A percentile compares a stretch with the other conserved stretches of the same genome.
Evolutionary conservation across 2,888 invertebrate species (phyloP).

Genomic region (Galeruca laticollis): DNA sequence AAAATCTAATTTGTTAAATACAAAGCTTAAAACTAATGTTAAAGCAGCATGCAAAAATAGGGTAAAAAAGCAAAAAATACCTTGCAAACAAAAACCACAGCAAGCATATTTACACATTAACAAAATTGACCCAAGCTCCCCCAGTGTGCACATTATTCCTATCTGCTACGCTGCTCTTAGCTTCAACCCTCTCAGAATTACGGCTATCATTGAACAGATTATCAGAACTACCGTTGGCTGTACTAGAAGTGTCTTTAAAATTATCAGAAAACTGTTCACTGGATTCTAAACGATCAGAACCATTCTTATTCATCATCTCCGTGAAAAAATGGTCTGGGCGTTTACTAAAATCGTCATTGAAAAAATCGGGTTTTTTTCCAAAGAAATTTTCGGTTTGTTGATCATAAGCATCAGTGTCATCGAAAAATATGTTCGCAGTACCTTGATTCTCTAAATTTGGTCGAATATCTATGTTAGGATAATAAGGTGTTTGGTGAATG

Average conservation of each 20-base stretch:
- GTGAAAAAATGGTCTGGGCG: slow-evolving; percentile 50
- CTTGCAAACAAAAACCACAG: slow-evolving; percentile 58
- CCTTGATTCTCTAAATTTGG: slow-evolving; percentile 23
- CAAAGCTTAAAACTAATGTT: slow-evolving; percentile 43
- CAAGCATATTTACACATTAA: slow-evolving; percentile 67
- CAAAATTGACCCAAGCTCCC: slow-evolving; percentile 67
- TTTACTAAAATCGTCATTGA: slow-evolving; percentile 44
- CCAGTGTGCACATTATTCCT: slow-evolving; percentile 49
- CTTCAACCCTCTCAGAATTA: slow-evolving; percentile 42
- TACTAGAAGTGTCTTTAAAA: slow-evolving; percentile 48
- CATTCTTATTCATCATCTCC: slow-evolving; percentile 38
- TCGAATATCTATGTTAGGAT: slow-evolving; percentile 48
- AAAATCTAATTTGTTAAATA: slow-evolving; percentile 20
- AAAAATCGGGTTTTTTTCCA: slow-evolving; percentile 42
- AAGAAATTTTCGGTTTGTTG: slow-evolving; percentile 45
- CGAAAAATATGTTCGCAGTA: slow-evolving; percentile 35
- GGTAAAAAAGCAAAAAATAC: slow-evolving; percentile 54
- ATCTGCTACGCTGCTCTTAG: slow-evolving; percentile 42
- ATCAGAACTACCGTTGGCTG: slow-evolving; percentile 48
- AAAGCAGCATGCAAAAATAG: slow-evolving; percentile 49
- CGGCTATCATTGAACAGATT: slow-evolving; percentile 39
- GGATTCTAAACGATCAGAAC: slow-evolving; percentile 34
- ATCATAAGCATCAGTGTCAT: slow-evolving; percentile 45
- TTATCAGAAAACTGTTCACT: slow-evolving; percentile 52
- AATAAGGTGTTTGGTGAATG: slow-evolving; percentile 42